phyloP scores from a whole-genome alignment of 1,140 invertebrate genomes.

The Drosophila parvula region DNA sequence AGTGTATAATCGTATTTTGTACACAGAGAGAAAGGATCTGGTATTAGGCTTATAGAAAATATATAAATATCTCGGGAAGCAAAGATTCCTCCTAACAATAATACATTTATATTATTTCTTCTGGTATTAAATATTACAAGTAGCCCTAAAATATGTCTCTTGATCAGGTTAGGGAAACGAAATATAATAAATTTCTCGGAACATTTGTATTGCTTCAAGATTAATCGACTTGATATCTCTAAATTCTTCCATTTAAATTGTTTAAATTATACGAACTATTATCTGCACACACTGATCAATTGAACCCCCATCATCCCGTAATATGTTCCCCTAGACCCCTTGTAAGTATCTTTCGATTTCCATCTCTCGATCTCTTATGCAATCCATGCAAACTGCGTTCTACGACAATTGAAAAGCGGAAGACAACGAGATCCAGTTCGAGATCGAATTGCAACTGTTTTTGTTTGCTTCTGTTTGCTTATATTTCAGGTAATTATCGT shows the following conservation, averaged over 20 bases:
- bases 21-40: conserved; percentile 1
- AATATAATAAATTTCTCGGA: too few relatives aligned
- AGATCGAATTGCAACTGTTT: conserved; percentile 41
- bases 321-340: not conserved
- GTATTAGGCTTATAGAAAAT: not conserved
- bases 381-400: conserved; percentile 34
- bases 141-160: too few relatives aligned
- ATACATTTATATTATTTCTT: too few relatives aligned
- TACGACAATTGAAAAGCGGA: conserved; percentile 45
- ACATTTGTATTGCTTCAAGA: too few relatives aligned
- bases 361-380: conserved; percentile 40
- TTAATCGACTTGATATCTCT: too few relatives aligned
- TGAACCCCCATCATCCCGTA: not conserved
- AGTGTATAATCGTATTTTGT: not conserved
- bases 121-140: too few relatives aligned
- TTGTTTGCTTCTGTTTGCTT: conserved; percentile 24
- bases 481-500: conserved; percentile 40
- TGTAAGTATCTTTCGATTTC: conserved; percentile 5
- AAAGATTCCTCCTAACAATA: too few relatives aligned
- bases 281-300: not conserved
- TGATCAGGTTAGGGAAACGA: too few relatives aligned
- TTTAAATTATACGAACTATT: too few relatives aligned
- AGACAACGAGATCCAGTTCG: conserved; percentile 39
- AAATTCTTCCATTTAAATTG: too few relatives aligned
- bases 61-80: too few relatives aligned